phyloP scores from a whole-genome alignment of 2,888 invertebrate species.

The Malachius bipustulatus region DNA sequence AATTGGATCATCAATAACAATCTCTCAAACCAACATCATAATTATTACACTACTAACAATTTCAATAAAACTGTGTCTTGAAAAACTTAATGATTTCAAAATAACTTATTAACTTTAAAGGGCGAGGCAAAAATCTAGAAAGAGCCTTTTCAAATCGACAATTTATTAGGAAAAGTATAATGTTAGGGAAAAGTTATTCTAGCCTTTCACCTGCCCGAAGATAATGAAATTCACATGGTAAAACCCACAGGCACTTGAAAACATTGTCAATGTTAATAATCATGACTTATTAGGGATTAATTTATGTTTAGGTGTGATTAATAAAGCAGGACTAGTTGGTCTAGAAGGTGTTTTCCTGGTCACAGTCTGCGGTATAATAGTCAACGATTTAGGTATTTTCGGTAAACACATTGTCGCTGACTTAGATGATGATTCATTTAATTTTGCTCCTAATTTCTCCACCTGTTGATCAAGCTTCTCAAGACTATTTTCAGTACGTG shows the following conservation, averaged over 20 bases:
- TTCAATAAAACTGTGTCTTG: no score
- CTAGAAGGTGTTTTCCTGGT: slow-evolving; percentile 26
- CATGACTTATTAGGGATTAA: slow-evolving; percentile 27
- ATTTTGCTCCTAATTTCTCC: slow-evolving; percentile 34
- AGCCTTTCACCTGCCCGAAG: no score
- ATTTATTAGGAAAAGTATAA: no score
- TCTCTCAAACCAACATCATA: no score
- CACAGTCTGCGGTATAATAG: slow-evolving; percentile 62
- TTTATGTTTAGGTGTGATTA: slow-evolving; percentile 27
- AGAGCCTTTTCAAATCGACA: no score
- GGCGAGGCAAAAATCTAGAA: no score
- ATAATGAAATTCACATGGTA: slow-evolving; percentile 7
- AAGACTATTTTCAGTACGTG: slow-evolving; percentile 29
- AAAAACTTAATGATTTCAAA: no score
- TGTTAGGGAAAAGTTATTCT: no score
- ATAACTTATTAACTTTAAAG: no score
- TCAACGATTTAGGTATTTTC: slow-evolving; percentile 69
- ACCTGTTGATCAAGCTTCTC: slow-evolving; percentile 40
- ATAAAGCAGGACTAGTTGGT: slow-evolving; percentile 30
- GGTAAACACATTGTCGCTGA: slow-evolving; percentile 50
- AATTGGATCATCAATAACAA: no score
- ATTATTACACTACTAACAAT: no score
- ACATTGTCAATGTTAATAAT: slow-evolving; percentile 29
- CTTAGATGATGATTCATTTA: slow-evolving; percentile 28
- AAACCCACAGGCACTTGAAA: slow-evolving; percentile 28